phyloP scores from a whole-genome alignment of 2,888 invertebrate genomes.

The Podotricha telesiphe region DNA sequence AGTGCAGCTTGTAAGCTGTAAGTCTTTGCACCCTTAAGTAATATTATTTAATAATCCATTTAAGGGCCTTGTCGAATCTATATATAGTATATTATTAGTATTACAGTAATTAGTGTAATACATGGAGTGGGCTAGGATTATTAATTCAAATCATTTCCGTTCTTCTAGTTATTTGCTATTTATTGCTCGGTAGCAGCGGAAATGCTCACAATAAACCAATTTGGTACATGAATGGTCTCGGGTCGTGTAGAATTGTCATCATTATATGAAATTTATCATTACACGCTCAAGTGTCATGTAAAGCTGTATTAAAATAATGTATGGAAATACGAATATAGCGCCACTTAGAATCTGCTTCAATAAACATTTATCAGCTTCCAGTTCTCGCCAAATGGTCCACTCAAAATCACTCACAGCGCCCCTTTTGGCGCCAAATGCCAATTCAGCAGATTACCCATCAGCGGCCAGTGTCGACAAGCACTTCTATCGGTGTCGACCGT shows the following conservation, averaged over 20 bases:
- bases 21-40: background rate
- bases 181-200: slow-evolving; percentile 33
- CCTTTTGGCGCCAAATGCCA: slow-evolving; percentile 75
- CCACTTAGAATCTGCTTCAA: slow-evolving; percentile 60
- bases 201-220: slow-evolving; percentile 39
- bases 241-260: slow-evolving; percentile 14
- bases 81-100: background rate
- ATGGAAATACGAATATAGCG: slow-evolving; percentile 46
- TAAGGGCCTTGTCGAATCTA: background rate
- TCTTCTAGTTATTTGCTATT: slow-evolving; percentile 26
- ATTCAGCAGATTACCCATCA: slow-evolving; percentile 72
- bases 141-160: slow-evolving; percentile 35
- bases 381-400: slow-evolving; percentile 65
- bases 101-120: background rate
- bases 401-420: slow-evolving; percentile 63
- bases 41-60: background rate
- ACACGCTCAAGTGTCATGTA: slow-evolving; percentile 8
- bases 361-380: slow-evolving; percentile 67
- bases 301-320: slow-evolving; percentile 34
- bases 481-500: slow-evolving; percentile 36
- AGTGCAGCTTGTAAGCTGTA: background rate
- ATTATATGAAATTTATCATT: slow-evolving; percentile 19
- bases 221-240: slow-evolving; percentile 31
- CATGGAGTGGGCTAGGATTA: slow-evolving; percentile 2
- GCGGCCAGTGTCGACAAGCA: slow-evolving; percentile 60